Percentiles rank a stretch among this genome's conserved stretches.
Conservation (phyloP, 2,888 invertebrate genomes). For the Halictus quadricinctus region DNA sequence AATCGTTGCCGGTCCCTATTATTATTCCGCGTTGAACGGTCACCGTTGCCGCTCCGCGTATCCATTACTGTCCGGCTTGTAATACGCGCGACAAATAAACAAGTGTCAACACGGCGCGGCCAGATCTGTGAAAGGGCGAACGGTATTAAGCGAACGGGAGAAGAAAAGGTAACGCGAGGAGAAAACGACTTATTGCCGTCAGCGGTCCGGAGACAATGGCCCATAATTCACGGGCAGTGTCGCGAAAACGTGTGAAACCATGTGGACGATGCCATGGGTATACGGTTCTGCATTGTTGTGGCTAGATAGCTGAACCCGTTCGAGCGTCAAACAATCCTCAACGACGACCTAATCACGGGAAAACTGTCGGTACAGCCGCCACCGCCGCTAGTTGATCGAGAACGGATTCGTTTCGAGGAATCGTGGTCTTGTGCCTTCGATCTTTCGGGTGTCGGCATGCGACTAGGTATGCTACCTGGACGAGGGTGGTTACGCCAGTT, state of each 20-base stretch:
- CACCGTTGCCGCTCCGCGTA: slow-evolving; percentile 23
- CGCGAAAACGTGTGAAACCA: slow-evolving; percentile 40
- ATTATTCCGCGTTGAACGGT: slow-evolving; percentile 36
- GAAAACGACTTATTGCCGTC: slow-evolving; percentile 36
- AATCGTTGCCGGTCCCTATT: slow-evolving; percentile 45
- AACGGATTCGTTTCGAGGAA: background rate
- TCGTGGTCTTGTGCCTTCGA: background rate
- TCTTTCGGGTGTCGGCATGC: background rate
- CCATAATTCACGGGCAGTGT: slow-evolving; percentile 38
- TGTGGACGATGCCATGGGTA: background rate
- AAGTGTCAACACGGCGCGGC: slow-evolving; percentile 44
- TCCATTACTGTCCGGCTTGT: slow-evolving; percentile 51
- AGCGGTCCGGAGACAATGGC: slow-evolving; percentile 45
- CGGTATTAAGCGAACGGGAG: slow-evolving; percentile 26
- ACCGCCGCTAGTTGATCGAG: background rate
- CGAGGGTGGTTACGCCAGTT: slow-evolving; percentile 15
- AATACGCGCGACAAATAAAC: slow-evolving; percentile 56
- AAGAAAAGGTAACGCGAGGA: slow-evolving; percentile 35
- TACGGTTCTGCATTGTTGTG: background rate
- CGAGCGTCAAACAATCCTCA: slow-evolving; percentile 14
- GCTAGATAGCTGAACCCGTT: background rate
- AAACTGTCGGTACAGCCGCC: background rate
- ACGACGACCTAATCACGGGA: background rate
- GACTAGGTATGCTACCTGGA: slow-evolving; percentile 45
- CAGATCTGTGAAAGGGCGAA: slow-evolving; percentile 30